Evolutionary conservation across 2,113 vertebrate species (phyloP), one percentile per base, ranked within the genome.

Genomic region (Cardinalis cardinalis): DNA sequence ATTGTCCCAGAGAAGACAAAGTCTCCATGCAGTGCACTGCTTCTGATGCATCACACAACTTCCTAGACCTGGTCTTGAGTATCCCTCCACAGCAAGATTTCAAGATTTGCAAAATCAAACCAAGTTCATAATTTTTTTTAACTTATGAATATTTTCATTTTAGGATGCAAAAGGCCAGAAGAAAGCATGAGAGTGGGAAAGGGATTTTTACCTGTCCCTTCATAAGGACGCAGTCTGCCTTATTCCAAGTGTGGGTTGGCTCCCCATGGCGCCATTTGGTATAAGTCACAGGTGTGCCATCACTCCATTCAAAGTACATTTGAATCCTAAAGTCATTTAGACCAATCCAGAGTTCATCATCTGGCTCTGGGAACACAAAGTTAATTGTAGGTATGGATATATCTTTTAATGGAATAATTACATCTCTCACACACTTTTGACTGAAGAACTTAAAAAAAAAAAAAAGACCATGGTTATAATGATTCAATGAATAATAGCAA

Each of bases 281-380:
- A n/a, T 98, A 99, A 36, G 98, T 98, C 38, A 99, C 99, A 6
- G 97, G 98, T 16, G 99, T 98, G 49, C 96, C 97, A 94, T 99
- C 99, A 13, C 98, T 98, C 99, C 99, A 99, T 87, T 99, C 99
- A 93, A 99, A 99, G 94, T 98, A 98, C 97, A 98, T 97, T 78
- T 97, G 98, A 91, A 96, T 95, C 89, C 89, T 98, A 94, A 98
- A 98, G 93, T 99, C 99, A 53, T 98, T 99, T 87, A 99, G 74
- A 40, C 99, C 99, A 49, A 99, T 98, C 99, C 99, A 99, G 83
- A 99, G 89, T 66, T 98, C 95, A 69, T 99, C 98, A 6, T 94
- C 97, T 8, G 97, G 58, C 72, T 96, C 99, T 99, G 81, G 53
- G 51, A 90, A 94, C 11, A 92, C 61, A 94, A 77, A 79, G 4